These are phyloP conservation scores for Hylomyscus alleni DNA, from an alignment of 2,797 vertebrate species.

Conservation along the genomic window DNA sequence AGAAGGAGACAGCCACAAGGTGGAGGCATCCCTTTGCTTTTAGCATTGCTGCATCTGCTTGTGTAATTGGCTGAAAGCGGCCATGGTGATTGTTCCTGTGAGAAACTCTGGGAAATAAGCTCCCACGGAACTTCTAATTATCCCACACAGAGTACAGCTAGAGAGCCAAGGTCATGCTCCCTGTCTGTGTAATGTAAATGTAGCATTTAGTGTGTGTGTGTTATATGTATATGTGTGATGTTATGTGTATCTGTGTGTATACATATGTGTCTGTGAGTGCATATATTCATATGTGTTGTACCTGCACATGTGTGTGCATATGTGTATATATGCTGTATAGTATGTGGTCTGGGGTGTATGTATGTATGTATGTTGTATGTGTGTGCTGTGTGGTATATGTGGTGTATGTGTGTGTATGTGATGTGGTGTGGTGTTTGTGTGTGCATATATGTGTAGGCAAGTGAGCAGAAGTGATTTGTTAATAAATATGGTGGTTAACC, in stretches of 20 bases:
- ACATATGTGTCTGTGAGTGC: not conserved
- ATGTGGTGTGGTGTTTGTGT: not conserved
- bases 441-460: not conserved
- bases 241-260: not conserved
- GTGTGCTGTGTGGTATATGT: not conserved
- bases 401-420: not conserved
- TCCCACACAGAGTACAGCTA: not conserved
- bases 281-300: too few species aligned
- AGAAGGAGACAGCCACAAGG: conserved; percentile 45
- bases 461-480: not conserved
- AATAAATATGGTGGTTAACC: not conserved
- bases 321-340: not conserved
- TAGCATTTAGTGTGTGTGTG: not conserved
- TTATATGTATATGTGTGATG: not conserved
- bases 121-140: not conserved
- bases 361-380: not conserved
- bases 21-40: conserved; percentile 51
- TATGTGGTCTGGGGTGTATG: not conserved
- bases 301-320: not conserved
- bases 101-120: not conserved
- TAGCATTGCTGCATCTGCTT: not conserved
- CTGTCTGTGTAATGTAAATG: not conserved
- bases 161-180: not conserved
- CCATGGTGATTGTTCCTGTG: not conserved
- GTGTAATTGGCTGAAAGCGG: not conserved